Percentiles rank a stretch among this genome's conserved stretches.
phyloP scores from a whole-genome alignment of 2,797 vertebrate genomes.

The Crax fasciolata region DNA sequence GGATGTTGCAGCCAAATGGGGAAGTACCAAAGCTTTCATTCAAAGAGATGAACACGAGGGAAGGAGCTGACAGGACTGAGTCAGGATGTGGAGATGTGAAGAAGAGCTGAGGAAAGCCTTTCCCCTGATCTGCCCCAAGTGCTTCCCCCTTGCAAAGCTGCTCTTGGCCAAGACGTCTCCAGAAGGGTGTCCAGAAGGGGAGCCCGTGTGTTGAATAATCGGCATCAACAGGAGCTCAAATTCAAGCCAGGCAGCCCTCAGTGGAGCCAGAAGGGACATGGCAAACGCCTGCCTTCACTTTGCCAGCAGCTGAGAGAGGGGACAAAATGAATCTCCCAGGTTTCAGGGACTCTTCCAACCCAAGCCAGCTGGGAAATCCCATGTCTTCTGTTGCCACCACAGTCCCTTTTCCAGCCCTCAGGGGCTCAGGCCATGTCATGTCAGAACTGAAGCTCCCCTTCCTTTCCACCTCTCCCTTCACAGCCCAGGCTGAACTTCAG shows the following conservation, averaged over 20 bases:
- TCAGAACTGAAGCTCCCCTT: not conserved
- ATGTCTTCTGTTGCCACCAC: not conserved
- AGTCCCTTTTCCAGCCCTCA: not conserved
- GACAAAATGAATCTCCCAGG: not conserved
- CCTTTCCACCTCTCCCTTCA: not conserved
- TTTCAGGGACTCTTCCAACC: not conserved
- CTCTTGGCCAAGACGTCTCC: not conserved
- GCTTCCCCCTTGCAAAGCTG: not conserved
- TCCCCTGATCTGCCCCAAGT: not conserved
- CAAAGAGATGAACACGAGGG: not conserved
- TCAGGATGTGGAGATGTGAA: not conserved
- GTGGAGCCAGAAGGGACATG: not conserved
- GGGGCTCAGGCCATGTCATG: not conserved
- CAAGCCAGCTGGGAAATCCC: not conserved
- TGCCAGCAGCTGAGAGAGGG: not conserved
- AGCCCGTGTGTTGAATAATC: accelerated
- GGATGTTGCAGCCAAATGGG: not conserved
- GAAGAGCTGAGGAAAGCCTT: not conserved
- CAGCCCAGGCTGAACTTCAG: accelerated
- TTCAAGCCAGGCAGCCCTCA: accelerated
- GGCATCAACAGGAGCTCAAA: not conserved
- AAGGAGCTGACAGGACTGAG: not conserved
- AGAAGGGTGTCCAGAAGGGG: not conserved
- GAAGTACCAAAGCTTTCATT: not conserved
- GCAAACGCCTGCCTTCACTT: not conserved